A percentile compares a stretch with the other conserved stretches of the same genome.
These are phyloP conservation scores for Brachystomella parvula DNA, from an alignment of 1,140 invertebrate genomes.

Conservation along the genomic window DNA sequence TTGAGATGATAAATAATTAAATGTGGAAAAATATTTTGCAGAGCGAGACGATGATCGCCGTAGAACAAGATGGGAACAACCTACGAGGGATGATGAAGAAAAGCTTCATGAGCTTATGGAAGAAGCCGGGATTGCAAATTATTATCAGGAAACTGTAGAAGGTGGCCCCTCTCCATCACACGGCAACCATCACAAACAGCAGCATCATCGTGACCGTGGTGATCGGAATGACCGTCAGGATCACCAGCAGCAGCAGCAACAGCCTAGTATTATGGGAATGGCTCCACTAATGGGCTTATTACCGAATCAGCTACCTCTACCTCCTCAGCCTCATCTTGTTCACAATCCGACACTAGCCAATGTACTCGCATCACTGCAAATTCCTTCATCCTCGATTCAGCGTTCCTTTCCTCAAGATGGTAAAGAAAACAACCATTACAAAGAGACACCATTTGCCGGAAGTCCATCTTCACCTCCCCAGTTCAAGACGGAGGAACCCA, in stretches of 20 bases:
- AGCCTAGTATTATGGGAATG: neutral
- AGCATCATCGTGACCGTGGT: neutral
- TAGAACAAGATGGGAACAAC: slow-evolving; percentile 35
- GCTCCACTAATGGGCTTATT: slow-evolving; percentile 3
- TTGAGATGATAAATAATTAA: neutral
- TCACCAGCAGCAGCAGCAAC: neutral
- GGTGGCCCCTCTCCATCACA: no score
- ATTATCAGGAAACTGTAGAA: slow-evolving; percentile 14
- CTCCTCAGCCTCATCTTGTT: slow-evolving; percentile 15
- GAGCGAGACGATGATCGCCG: slow-evolving; percentile 16
- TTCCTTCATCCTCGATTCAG: slow-evolving; percentile 17
- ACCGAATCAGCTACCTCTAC: slow-evolving; percentile 8
- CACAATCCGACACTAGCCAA: slow-evolving; percentile 29
- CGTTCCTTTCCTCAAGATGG: neutral
- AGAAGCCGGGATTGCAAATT: slow-evolving; percentile 32
- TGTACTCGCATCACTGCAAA: slow-evolving; percentile 23
- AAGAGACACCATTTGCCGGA: neutral
- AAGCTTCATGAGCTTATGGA: slow-evolving; percentile 37
- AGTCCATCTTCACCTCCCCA: neutral
- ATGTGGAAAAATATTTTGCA: neutral
- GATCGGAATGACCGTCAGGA: neutral
- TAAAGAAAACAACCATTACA: neutral
- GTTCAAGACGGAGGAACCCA: neutral
- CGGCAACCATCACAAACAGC: neutral
- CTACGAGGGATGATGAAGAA: slow-evolving; percentile 33